These are phyloP conservation scores for Lysandra bellargus DNA, from an alignment of 2,888 invertebrate genomes.

Conservation along the genomic window DNA sequence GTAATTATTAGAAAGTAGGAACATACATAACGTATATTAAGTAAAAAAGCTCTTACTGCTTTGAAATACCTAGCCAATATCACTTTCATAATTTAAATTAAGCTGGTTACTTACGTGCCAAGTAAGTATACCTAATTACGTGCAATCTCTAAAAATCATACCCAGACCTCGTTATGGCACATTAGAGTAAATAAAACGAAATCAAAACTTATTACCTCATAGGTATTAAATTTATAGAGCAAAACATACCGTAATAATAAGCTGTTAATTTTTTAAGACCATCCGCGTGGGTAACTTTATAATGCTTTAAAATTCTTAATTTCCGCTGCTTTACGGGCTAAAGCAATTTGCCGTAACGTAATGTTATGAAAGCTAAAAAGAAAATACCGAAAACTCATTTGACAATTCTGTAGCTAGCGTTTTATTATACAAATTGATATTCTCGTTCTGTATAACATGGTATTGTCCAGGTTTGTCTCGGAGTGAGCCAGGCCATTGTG, in stretches of 20 bases:
- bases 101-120: background rate
- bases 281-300: background rate
- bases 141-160: background rate
- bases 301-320: background rate
- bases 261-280: background rate
- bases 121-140: background rate
- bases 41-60: background rate
- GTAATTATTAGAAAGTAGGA: conserved; percentile 41
- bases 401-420: conserved; percentile 29
- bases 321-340: background rate
- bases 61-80: background rate
- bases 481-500: conserved; percentile 74
- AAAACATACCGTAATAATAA: background rate
- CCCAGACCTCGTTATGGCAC: background rate
- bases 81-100: background rate
- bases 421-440: conserved; percentile 24
- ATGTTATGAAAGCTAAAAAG: background rate
- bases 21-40: too few species aligned
- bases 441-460: conserved; percentile 20
- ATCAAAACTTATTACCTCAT: background rate
- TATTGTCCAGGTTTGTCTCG: conserved; percentile 67
- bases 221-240: background rate
- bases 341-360: background rate
- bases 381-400: conserved; percentile 7
- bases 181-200: conserved; percentile 2